Conservation (phyloP, 2,888 invertebrate species). For the Himalopsyche tibetana region DNA sequence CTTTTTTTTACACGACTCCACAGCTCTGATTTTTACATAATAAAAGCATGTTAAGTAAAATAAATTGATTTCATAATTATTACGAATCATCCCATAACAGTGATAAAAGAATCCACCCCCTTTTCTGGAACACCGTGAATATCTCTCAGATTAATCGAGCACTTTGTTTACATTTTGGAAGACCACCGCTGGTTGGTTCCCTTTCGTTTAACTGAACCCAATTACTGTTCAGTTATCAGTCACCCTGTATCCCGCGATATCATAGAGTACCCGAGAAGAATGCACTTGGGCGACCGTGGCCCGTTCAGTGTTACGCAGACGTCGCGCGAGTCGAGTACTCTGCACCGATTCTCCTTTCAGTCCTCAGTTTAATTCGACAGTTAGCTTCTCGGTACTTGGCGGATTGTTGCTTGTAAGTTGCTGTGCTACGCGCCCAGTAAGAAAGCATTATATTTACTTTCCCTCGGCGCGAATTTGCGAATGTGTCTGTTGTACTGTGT, state of each 20-base stretch:
- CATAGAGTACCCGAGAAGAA: not conserved
- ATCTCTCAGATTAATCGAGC: no score
- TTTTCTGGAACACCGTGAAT: no score
- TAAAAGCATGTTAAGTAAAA: no score
- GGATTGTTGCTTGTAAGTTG: not conserved
- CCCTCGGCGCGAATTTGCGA: conserved; percentile 24
- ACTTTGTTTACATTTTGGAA: no score
- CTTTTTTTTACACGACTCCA: no score
- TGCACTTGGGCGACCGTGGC: conserved; percentile 32
- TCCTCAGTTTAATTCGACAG: not conserved
- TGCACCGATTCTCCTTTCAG: not conserved
- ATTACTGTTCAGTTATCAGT: not conserved
- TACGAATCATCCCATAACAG: no score
- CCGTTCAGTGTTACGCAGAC: conserved; percentile 19
- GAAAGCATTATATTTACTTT: conserved; percentile 21
- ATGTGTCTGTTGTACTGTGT: not conserved
- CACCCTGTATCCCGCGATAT: not conserved
- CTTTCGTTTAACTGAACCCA: no score
- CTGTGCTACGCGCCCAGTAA: not conserved
- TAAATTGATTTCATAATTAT: no score
- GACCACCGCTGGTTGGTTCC: no score
- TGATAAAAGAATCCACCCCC: no score
- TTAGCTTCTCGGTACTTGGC: not conserved
- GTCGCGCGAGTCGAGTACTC: not conserved
- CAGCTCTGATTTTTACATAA: no score